These are phyloP conservation scores for Penaeus chinensis DNA, from an alignment of 1,140 invertebrate species.

Conservation along the genomic window DNA sequence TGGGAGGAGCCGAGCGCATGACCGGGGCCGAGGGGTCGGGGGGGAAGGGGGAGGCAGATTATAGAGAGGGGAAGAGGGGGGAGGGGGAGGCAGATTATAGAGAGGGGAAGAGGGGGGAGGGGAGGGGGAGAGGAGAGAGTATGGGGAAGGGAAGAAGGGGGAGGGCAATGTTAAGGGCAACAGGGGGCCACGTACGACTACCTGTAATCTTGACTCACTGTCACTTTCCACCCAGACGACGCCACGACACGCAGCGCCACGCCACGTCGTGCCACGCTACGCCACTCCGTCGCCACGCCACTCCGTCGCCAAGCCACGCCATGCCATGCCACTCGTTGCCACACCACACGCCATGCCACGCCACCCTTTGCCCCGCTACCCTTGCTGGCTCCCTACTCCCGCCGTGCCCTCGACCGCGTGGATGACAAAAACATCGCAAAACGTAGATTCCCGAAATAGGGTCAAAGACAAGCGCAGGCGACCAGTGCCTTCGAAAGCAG, in stretches of 20 bases:
- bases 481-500: too few species aligned
- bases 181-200: too few species aligned
- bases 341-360: too few species aligned
- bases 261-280: neutral
- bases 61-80: neutral
- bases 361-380: too few species aligned
- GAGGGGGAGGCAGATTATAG: neutral
- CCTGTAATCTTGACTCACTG: neutral
- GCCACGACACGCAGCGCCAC: neutral
- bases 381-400: too few species aligned
- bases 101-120: neutral
- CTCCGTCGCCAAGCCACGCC: neutral
- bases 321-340: too few species aligned
- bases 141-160: neutral
- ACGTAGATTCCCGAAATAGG: too few species aligned
- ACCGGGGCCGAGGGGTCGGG: neutral
- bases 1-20: neutral
- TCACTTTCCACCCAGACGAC: neutral
- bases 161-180: neutral
- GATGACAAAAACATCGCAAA: too few species aligned
- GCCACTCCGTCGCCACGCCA: neutral
- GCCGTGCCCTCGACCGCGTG: too few species aligned
- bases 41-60: neutral
- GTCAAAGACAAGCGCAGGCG: too few species aligned
- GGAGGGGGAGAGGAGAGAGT: constrained; percentile 1